Base-by-base conservation (phyloP, 2,113 vertebrate species). In the Bujurquina vittata region DNA sequence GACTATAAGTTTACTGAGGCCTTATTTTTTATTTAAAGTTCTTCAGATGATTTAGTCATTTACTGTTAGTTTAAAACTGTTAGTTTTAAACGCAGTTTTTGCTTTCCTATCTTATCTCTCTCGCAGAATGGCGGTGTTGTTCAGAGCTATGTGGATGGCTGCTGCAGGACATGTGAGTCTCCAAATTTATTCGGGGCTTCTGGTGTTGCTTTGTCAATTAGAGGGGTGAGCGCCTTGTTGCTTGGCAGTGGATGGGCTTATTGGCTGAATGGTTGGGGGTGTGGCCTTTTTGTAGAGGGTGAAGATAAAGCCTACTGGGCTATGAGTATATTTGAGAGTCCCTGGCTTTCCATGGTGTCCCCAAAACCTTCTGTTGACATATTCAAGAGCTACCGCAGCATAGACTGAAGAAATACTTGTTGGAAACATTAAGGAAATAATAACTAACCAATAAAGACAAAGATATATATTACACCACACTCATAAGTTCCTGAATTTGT, bases 141-240 rank as follows among this genome's bases (percentile, higher is more conserved):
- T 87, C 96, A 98, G 94, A 97, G 91, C 7, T 99, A 97, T 84
- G 97, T 97, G 52, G 97, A 98, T 78, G 98, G 98, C 93, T 99
- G 98, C 96, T 99, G 98, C 96, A 98, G 94, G 95, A 99, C 96
- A 91, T 99, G 98, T 99, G 97, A 99, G 98, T 99, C 82, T 88
- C 26, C 63, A 33, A 5, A 60, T 93, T 85, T 80, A 88, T 94
- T 93, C 59, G 85, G 85, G 58, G 91, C 88, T 96, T 91, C 84
- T 95, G 80, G 69, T 89, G 61, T 80, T 83, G 95, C 95, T 95
- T 97, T 95, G 80, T 84, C 81, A 79, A 89, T 94, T 88, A 76
- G 77, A 78, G 65, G 83, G 92, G 92, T 92, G 92, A 92, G 90
- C 90, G 90, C 89, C 84, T 94, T 94, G 94, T 95, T 94, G 93